These are phyloP conservation scores for Oreochromis grahami DNA, from an alignment of 2,797 vertebrate species.

Conservation along the genomic window DNA sequence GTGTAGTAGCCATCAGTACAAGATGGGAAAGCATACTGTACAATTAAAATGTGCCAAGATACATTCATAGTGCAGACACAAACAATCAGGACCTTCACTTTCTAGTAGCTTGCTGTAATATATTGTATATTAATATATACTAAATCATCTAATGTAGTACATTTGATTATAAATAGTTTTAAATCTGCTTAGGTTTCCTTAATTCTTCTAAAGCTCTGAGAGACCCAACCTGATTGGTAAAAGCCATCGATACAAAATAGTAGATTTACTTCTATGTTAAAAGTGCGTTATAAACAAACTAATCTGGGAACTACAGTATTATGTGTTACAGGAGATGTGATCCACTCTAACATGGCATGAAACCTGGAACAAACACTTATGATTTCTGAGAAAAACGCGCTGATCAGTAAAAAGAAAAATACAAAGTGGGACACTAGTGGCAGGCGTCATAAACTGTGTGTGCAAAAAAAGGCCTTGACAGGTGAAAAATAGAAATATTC, in stretches of 20 bases:
- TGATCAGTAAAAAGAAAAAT: background rate
- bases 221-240: constrained; percentile 33
- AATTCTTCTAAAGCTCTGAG: constrained; percentile 34
- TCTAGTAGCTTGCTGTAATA: constrained; percentile 17
- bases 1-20: background rate
- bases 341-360: constrained; percentile 37
- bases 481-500: constrained; percentile 90
- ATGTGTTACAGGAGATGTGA: constrained; percentile 6
- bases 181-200: background rate
- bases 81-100: constrained; percentile 34
- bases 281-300: constrained; percentile 49
- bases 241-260: constrained; percentile 51
- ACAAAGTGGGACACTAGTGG: constrained; percentile 44
- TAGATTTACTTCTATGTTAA: constrained; percentile 43
- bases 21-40: background rate
- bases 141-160: constrained; percentile 9
- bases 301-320: constrained; percentile 27
- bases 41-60: constrained; percentile 36
- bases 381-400: background rate
- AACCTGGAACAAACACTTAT: constrained; percentile 19
- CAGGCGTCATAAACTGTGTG: constrained; percentile 57
- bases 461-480: constrained; percentile 84
- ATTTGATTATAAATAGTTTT: background rate
- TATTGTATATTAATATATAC: constrained; percentile 32
- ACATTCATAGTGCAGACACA: constrained; percentile 64